These are phyloP conservation scores for Heliothis subflexa DNA, from an alignment of 1,140 invertebrate species.

Conservation along the genomic window DNA sequence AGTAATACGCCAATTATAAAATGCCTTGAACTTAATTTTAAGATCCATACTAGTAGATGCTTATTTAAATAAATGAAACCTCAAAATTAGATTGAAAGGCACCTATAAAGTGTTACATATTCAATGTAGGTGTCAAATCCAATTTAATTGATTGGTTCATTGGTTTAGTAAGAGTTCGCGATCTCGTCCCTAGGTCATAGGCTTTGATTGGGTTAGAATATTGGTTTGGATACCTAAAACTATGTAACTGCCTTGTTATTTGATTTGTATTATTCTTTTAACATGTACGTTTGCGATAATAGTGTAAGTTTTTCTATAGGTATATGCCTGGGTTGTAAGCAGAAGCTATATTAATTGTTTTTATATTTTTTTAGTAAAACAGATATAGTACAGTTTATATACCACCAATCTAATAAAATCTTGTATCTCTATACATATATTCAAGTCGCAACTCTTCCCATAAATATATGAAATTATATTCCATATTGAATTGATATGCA, in stretches of 20 bases:
- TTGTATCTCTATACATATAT: too few species aligned
- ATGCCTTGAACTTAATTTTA: too few species aligned
- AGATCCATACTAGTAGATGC: neutral
- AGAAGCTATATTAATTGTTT: too few species aligned
- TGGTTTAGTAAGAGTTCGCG: neutral
- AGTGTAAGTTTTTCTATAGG: neutral
- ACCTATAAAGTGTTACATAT: neutral
- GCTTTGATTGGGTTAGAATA: too few species aligned
- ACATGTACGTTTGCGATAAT: neutral
- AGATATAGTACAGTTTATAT: too few species aligned
- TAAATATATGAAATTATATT: too few species aligned
- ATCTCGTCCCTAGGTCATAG: neutral
- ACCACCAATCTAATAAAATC: too few species aligned
- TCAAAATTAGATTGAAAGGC: constrained; percentile 2
- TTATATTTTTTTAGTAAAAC: too few species aligned
- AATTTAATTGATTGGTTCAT: constrained; percentile 19
- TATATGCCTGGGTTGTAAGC: too few species aligned
- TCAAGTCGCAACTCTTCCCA: too few species aligned
- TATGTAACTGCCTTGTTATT: neutral
- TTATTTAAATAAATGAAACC: constrained; percentile 6
- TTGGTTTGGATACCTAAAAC: neutral
- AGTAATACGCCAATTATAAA: too few species aligned
- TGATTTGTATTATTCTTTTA: neutral
- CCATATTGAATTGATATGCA: neutral
- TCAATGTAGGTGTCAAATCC: constrained; percentile 8